phyloP scores from a whole-genome alignment of 2,888 invertebrate species.

The Cheilosia grossa region DNA sequence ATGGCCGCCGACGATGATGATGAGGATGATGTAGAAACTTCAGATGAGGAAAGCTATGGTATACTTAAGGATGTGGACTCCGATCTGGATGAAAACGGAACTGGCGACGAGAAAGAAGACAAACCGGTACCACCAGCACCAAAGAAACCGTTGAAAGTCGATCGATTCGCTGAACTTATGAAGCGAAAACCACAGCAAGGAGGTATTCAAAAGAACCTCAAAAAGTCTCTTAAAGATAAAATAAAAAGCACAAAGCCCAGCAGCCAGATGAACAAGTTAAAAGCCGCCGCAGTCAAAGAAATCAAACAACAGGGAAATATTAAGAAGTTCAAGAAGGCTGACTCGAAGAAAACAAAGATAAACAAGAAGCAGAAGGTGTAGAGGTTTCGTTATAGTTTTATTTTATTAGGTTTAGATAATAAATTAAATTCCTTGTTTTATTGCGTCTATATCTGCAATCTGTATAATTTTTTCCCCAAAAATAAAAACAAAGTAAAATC shows the following conservation, averaged over 20 bases:
- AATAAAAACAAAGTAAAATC: slow-evolving; percentile 26
- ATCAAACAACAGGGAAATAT: slow-evolving; percentile 61
- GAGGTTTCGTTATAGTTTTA: slow-evolving; percentile 52
- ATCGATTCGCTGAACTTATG: slow-evolving; percentile 77
- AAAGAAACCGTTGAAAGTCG: slow-evolving; percentile 71
- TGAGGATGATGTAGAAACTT: slow-evolving; percentile 68
- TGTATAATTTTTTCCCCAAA: slow-evolving; percentile 8
- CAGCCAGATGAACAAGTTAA: slow-evolving; percentile 74
- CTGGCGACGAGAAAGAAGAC: slow-evolving; percentile 45
- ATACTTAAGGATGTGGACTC: slow-evolving; percentile 66
- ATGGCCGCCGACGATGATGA: slow-evolving; percentile 41
- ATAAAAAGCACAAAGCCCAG: slow-evolving; percentile 60
- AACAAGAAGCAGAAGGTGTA: slow-evolving; percentile 70
- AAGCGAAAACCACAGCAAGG: slow-evolving; percentile 80
- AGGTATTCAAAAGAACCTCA: slow-evolving; percentile 78
- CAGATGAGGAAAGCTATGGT: slow-evolving; percentile 76
- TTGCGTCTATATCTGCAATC: slow-evolving; percentile 25
- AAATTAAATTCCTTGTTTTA: slow-evolving; percentile 53
- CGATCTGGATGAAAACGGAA: slow-evolving; percentile 29
- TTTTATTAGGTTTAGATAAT: slow-evolving; percentile 58
- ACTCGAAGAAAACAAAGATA: slow-evolving; percentile 67
- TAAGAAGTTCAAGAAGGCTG: slow-evolving; percentile 73
- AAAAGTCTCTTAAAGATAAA: slow-evolving; percentile 73
- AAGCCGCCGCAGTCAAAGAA: slow-evolving; percentile 78
- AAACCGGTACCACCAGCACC: slow-evolving; percentile 53